Evolutionary conservation across 2,113 vertebrate genomes (phyloP).

Genomic region (Macaca mulatta): DNA sequence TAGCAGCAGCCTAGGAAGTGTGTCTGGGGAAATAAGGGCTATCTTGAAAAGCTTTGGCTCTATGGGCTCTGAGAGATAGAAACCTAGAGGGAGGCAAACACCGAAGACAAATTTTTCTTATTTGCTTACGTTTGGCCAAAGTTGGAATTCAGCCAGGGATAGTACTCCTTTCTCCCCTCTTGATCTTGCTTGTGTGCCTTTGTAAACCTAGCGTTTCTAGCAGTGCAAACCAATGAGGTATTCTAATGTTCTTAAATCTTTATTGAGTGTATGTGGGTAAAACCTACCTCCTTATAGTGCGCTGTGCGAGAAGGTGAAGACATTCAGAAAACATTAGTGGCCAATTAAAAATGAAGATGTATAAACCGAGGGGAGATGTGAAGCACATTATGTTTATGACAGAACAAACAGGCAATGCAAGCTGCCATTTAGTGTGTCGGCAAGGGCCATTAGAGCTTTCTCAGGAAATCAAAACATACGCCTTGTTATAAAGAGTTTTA

Average conservation of each 20-base stretch:
- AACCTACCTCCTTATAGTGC: background rate
- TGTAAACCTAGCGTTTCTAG: background rate
- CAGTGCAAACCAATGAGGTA: background rate
- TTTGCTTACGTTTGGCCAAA: background rate
- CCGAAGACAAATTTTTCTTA: background rate
- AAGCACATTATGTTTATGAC: background rate
- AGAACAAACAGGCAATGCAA: background rate
- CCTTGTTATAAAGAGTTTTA: background rate
- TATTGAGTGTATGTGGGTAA: background rate
- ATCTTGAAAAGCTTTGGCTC: background rate
- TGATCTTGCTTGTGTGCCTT: background rate
- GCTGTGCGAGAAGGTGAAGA: conserved; percentile 13
- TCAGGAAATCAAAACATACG: conserved; percentile 8
- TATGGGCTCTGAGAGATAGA: background rate
- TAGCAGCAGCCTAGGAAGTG: background rate
- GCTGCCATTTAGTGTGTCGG: conserved; percentile 20
- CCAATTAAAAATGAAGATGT: conserved; percentile 42
- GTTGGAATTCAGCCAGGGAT: background rate
- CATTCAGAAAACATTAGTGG: background rate
- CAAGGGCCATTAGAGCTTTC: conserved; percentile 41
- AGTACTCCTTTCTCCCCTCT: background rate
- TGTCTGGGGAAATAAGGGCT: background rate
- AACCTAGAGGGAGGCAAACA: background rate
- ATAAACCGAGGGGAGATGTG: background rate
- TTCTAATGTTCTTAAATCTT: background rate